Base-by-base conservation (phyloP, 2,797 vertebrate genomes). In the Syngnathus acus region DNA sequence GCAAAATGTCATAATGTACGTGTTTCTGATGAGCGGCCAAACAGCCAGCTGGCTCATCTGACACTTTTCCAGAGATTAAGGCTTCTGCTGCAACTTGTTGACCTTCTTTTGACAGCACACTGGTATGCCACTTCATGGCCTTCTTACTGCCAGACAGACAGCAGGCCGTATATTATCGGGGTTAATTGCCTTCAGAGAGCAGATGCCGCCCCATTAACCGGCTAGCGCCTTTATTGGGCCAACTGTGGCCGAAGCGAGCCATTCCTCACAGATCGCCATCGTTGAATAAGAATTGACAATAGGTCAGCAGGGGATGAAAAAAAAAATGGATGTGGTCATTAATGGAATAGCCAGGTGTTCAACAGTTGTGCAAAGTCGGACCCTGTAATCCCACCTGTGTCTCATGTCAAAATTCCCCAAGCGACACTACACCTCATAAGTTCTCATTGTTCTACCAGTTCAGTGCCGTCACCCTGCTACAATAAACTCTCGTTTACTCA, bases 81-180 rank as follows among this genome's bases (percentile, higher is more conserved):
- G 42, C 60, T 72, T 76, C 74, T 63, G 74, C 77, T 72, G 60
- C 54, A 57, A 82, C 86, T 84, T 84, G 78, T 81, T 85, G 82
- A 84, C 82, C 82, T 83, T 75, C 67, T 71, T 78, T 16, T 66
- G 72, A 73, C 69, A 64, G 39, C 65, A 62, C 51, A 14, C 67
- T 73, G 82, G 81, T 79, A 87, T 84, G 81, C 68, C 68, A 64
- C 69, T 55, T 72, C 67, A 74, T 59, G 72, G 72, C 72, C 78
- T 82, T 81, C 79, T 72, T 84, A 83, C 69, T 43, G 73, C 69
- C 73, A 69, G 84, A 71, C 83, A 84, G 78, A 71, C 83, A 84
- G 78, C 79, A 78, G 78, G 74, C 77, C 83, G 57, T 87, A 80
- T 83, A 84, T 87, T 81, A 86, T 80, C 78, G 62, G 78, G 79